phyloP scores from a whole-genome alignment of 2,888 invertebrate species.

The Lydus trimaculatus region DNA sequence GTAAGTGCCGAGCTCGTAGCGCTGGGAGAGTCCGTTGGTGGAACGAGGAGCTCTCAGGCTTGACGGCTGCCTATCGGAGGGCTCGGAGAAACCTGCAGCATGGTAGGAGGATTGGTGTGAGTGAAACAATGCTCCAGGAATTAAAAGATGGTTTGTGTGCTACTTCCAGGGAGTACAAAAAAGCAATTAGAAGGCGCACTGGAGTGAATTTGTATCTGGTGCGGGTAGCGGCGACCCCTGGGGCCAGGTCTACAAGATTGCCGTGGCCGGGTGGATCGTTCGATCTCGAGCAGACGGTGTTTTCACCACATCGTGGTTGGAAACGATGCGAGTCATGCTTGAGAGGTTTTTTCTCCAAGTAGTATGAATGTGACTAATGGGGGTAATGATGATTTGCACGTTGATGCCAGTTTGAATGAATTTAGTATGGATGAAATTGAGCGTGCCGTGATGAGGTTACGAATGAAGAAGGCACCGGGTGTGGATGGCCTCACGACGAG shows the following conservation, averaged over 20 bases:
- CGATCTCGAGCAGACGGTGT: neutral
- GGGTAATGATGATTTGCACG: neutral
- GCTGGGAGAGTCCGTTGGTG: neutral
- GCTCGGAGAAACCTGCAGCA: neutral
- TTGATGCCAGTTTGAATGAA: neutral
- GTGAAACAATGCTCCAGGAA: neutral
- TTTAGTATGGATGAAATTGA: constrained; percentile 11
- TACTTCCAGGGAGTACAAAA: neutral
- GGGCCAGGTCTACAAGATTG: constrained; percentile 11
- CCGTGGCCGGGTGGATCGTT: neutral
- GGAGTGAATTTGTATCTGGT: neutral
- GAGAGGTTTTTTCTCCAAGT: constrained; percentile 6
- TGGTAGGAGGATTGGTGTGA: neutral
- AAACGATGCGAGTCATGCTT: constrained; percentile 11
- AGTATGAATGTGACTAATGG: constrained; percentile 11
- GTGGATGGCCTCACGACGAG: constrained; percentile 16
- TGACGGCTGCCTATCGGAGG: too few species aligned
- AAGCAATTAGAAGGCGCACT: neutral
- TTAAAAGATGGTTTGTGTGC: neutral
- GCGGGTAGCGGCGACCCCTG: constrained; percentile 6
- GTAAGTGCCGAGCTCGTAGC: neutral
- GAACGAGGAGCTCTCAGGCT: neutral
- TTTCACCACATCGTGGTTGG: constrained; percentile 1
- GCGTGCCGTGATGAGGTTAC: neutral
- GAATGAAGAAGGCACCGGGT: constrained; percentile 18